phyloP scores from a whole-genome alignment of 2,888 invertebrate species.

The Tipula helvola region DNA sequence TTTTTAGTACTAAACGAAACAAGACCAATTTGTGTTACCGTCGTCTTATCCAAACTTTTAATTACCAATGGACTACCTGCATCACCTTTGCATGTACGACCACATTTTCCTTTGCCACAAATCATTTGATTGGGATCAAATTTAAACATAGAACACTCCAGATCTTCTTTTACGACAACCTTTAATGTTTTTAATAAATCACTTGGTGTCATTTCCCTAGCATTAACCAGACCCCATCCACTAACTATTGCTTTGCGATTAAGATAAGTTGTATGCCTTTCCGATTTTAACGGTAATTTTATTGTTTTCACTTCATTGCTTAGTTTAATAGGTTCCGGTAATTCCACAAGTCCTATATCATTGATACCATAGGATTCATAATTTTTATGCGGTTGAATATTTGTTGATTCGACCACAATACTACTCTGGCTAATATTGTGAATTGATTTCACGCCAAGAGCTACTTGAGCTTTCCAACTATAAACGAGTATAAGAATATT shows the following conservation, averaged over 20 bases:
- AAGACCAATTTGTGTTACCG: background rate
- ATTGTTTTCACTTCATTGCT: background rate
- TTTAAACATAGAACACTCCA: background rate
- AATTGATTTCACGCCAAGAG: background rate
- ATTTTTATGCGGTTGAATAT: background rate
- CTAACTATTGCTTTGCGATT: background rate
- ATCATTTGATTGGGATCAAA: background rate
- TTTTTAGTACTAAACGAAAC: background rate
- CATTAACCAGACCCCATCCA: background rate
- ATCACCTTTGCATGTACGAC: background rate
- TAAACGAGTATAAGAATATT: background rate
- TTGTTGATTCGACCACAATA: background rate
- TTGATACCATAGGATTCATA: background rate
- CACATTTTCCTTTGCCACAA: background rate
- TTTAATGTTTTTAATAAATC: background rate
- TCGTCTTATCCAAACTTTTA: background rate
- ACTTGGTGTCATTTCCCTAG: background rate
- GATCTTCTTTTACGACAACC: background rate
- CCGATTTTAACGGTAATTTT: background rate
- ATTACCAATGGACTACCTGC: background rate
- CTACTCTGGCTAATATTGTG: background rate
- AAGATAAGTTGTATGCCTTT: background rate
- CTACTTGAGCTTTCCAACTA: background rate
- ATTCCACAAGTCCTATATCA: background rate
- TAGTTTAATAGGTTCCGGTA: background rate